A percentile compares a stretch with the other conserved stretches of the same genome.
Evolutionary conservation across 1,140 invertebrate genomes (phyloP).

Genomic region (Pteromalus puparum): DNA sequence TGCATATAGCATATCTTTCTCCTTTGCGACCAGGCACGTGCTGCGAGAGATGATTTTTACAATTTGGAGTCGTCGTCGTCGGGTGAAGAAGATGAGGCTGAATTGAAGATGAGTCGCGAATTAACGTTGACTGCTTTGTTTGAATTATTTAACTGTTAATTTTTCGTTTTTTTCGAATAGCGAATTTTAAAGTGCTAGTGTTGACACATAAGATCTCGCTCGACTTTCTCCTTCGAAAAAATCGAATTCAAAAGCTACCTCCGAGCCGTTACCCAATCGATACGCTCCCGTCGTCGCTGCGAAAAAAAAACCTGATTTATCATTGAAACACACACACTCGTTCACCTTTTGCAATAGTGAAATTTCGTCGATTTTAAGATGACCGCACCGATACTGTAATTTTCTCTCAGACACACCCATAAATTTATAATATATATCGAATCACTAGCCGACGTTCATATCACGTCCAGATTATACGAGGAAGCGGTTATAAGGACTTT

Average conservation of each 20-base stretch:
- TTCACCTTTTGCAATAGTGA: not conserved
- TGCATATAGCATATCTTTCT: conserved; percentile 17
- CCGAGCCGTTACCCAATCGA: not conserved
- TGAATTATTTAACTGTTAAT: not conserved
- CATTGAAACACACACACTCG: too few relatives aligned
- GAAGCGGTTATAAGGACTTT: too few relatives aligned
- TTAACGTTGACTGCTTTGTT: too few relatives aligned
- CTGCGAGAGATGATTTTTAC: not conserved
- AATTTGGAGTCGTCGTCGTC: not conserved
- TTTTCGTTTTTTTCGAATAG: too few relatives aligned
- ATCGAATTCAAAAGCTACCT: conserved; percentile 11
- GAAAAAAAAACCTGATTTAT: conserved; percentile 23
- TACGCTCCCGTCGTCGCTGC: not conserved
- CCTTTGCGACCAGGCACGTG: not conserved
- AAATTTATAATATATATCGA: too few relatives aligned
- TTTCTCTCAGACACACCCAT: not conserved
- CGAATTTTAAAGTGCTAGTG: too few relatives aligned
- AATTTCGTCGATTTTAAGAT: conserved; percentile 3
- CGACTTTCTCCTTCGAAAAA: not conserved
- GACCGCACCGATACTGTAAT: not conserved
- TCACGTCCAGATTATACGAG: too few relatives aligned
- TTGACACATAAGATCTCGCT: too few relatives aligned
- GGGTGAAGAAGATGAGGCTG: too few relatives aligned
- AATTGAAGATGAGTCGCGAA: conserved; percentile 2
- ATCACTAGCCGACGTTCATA: too few relatives aligned